Conservation (phyloP, 2,113 vertebrate genomes). For the Erythrocercus mccallii region DNA sequence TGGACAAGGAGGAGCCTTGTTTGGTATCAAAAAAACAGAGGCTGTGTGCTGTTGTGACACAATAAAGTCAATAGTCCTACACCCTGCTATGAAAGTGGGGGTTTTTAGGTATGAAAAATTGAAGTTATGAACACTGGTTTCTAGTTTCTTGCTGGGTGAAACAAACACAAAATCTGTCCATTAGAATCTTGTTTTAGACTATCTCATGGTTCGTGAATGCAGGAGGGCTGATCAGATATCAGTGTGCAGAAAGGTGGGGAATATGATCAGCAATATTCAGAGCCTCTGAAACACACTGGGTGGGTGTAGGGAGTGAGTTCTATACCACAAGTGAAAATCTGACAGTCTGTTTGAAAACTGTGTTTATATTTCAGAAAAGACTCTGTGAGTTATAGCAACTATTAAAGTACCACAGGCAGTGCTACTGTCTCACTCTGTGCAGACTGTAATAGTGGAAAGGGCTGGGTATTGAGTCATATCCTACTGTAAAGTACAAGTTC, state of each 20-base stretch:
- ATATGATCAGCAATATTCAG: not conserved
- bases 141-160: not conserved
- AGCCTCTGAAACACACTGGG: not conserved
- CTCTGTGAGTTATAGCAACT: not conserved
- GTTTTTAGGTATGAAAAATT: not conserved
- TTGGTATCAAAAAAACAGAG: not conserved
- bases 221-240: not conserved
- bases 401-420: not conserved
- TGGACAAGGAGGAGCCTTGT: not conserved
- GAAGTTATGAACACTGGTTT: not conserved
- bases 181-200: not conserved
- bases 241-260: not conserved
- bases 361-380: not conserved
- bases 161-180: not conserved
- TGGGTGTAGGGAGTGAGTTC: not conserved
- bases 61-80: not conserved
- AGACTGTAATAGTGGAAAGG: not conserved
- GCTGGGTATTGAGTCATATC: not conserved
- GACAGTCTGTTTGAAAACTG: not conserved
- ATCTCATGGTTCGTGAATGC: not conserved
- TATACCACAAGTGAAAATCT: not conserved
- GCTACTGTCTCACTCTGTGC: not conserved
- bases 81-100: not conserved
- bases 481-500: not conserved
- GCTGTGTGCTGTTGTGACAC: not conserved